Conservation (phyloP, 1,140 invertebrate species). For the Tetragonula clypearis region DNA sequence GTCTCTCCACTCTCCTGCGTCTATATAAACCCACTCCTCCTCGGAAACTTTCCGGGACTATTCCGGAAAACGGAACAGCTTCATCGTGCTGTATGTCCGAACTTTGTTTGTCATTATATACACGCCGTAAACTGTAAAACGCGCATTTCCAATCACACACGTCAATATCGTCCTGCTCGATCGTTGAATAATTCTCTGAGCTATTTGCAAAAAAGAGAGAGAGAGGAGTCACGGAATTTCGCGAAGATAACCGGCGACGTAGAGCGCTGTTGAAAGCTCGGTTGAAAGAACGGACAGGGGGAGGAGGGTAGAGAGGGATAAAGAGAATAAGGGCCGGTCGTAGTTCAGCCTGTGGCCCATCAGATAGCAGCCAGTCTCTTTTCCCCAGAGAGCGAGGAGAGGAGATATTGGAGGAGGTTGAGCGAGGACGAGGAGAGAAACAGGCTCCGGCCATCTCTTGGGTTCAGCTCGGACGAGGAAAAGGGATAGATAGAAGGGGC, state of each 20-base stretch:
- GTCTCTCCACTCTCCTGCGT: background rate
- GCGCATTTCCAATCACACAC: too few species aligned
- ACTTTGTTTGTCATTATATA: background rate
- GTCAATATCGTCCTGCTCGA: background rate
- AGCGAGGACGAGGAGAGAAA: conserved; percentile 23
- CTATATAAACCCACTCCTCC: too few species aligned
- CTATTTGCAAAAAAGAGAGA: background rate
- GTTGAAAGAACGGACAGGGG: conserved; percentile 39
- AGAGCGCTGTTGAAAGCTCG: background rate
- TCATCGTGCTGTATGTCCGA: background rate
- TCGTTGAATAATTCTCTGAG: background rate
- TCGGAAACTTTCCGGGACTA: too few species aligned
- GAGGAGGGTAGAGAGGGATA: conserved; percentile 34
- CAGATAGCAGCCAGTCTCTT: conserved; percentile 64
- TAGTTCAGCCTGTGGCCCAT: conserved; percentile 72
- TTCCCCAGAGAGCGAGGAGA: conserved; percentile 11
- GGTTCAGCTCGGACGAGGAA: background rate
- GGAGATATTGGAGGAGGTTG: background rate
- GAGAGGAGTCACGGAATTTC: conserved; percentile 17
- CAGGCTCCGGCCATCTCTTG: background rate
- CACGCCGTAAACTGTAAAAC: background rate
- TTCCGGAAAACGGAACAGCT: background rate
- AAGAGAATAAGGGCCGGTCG: conserved; percentile 57
- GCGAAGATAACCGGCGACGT: conserved; percentile 46
- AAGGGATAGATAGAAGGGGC: conserved; percentile 38